Percentiles rank a stretch among this genome's conserved stretches.
These are phyloP conservation scores for Ciconia stormi DNA, from an alignment of 2,113 vertebrate species.

Conservation along the genomic window DNA sequence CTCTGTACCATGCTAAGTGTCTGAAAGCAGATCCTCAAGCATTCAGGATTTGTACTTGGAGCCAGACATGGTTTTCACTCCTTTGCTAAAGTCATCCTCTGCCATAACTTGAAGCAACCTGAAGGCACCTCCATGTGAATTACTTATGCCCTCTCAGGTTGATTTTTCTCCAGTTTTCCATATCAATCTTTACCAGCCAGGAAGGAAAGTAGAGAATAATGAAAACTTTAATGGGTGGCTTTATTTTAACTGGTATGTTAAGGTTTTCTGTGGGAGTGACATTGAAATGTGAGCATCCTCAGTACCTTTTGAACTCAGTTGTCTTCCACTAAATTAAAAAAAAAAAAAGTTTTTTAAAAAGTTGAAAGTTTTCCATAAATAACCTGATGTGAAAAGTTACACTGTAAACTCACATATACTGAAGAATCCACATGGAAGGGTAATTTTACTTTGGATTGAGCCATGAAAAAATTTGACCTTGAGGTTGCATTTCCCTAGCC, in stretches of 20 bases:
- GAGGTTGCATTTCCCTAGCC: not conserved
- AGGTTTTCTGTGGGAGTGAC: not conserved
- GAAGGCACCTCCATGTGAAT: not conserved
- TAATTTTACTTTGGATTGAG: not conserved
- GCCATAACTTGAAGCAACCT: not conserved
- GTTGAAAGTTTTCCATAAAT: not conserved
- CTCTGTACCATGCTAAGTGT: not conserved
- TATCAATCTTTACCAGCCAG: not conserved
- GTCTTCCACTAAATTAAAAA: not conserved
- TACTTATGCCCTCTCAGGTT: not conserved
- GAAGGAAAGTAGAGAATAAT: not conserved
- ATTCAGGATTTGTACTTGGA: not conserved
- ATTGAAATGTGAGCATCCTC: not conserved
- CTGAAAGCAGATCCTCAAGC: not conserved
- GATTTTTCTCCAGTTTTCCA: not conserved
- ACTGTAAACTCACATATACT: not conserved
- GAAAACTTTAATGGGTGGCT: not conserved
- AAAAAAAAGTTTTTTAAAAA: not conserved
- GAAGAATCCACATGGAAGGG: not conserved
- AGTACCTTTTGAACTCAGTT: not conserved
- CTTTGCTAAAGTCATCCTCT: not conserved
- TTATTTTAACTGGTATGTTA: not conserved
- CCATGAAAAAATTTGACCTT: not conserved
- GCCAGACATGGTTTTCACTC: not conserved
- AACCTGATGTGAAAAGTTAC: not conserved